These are phyloP conservation scores for Ophion costatus DNA, from an alignment of 2,888 invertebrate species.

Conservation along the genomic window DNA sequence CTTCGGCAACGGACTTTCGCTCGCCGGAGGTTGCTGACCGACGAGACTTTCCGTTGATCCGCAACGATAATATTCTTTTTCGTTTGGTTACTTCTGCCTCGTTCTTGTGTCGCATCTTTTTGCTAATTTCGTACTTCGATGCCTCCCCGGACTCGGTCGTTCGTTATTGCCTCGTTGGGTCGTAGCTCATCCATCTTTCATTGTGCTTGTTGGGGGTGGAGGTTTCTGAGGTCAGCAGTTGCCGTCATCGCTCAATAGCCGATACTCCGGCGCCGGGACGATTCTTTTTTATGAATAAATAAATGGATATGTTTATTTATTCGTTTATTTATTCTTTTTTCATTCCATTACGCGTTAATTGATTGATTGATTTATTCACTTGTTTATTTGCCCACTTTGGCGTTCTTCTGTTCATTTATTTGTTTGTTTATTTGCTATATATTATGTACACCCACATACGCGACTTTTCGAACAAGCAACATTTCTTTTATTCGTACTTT, in stretches of 20 bases:
- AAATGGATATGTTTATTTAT: no score
- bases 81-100: neutral
- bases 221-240: neutral
- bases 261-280: no score
- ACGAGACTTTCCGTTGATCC: constrained; percentile 2
- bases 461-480: no score
- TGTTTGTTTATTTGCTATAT: no score
- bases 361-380: no score
- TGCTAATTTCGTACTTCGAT: neutral
- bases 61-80: constrained; percentile 2
- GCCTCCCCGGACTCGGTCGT: neutral
- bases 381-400: no score
- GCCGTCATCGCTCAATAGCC: no score
- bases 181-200: neutral
- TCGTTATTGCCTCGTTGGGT: neutral
- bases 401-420: no score
- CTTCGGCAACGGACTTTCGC: constrained; percentile 20
- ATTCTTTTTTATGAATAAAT: neutral
- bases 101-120: neutral
- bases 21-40: constrained; percentile 34
- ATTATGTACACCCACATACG: no score
- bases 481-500: no score
- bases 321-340: no score
- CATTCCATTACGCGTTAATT: no score
- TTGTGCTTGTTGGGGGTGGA: neutral